Base-by-base conservation (phyloP, 30 jellyfish, hydroid and myxozoan genomes). In the Rhopilema esculentum region DNA sequence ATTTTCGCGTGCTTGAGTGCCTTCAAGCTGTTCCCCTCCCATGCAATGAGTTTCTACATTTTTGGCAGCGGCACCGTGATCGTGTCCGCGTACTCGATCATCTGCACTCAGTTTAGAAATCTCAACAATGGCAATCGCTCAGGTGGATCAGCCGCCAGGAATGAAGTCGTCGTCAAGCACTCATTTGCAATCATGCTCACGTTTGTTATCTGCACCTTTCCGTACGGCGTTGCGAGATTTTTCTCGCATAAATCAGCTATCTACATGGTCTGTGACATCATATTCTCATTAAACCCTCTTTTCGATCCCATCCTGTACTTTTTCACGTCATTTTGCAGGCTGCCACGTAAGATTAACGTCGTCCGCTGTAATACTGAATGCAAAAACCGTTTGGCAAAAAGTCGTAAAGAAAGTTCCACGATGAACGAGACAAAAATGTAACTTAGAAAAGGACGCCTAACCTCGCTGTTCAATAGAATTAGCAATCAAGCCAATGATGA, bases 221-320 rank as follows among this genome's bases (percentile, higher is more conserved):
- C 85, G 8, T 74, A 74, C 73, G 85, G 71, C 49, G 85, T 40
- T 26, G 85, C 85, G 52, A 33, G 85, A 21, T 74, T 74, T 31
- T 74, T 15, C 71, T 74, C 85, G 7, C 85, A 74, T 71, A 48
- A 49, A 22, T 74, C 85, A 23, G 48, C 40, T 27, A 32, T 74
- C n/a, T 74, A 74, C 69, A 53, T 74, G 24, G 69, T 74, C 70
- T 74, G 85, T 26, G 85, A 74, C 85, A 48, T 48, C 85, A 74
- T 74, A 32, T 74, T 48, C 33, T 70, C 85, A 0, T 16, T 74
- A 23, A 74, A 74, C 85, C 85, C 73, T 29, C 69, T 74, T 20
- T 21, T 74, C 51, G 85, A 74, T 74, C 70, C 85, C 17, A 29
- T 49, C 23, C 73, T 74, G 1, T 74, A 74, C 52, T 74, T 74